These are phyloP conservation scores for Lophochroa leadbeateri DNA, from an alignment of 2,113 vertebrate species.

Conservation along the genomic window DNA sequence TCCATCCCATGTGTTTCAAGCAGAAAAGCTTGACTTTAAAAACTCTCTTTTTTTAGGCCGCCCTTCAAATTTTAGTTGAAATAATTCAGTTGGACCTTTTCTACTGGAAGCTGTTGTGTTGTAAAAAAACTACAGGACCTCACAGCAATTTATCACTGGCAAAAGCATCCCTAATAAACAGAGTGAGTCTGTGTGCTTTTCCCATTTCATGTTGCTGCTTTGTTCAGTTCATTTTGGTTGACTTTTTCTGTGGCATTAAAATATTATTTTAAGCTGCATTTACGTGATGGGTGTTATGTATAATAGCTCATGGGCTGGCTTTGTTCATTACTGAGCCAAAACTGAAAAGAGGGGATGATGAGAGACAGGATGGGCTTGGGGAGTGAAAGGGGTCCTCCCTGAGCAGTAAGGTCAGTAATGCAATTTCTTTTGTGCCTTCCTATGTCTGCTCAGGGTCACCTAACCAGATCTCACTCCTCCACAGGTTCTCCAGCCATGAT, in stretches of 20 bases:
- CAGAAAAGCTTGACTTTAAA: background rate
- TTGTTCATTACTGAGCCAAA: background rate
- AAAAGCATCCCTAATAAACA: background rate
- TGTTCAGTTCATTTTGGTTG: background rate
- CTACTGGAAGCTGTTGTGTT: background rate
- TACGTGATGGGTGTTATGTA: background rate
- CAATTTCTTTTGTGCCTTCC: background rate
- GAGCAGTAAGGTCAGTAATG: background rate
- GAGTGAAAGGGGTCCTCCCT: background rate
- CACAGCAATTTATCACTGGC: background rate
- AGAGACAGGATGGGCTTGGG: background rate
- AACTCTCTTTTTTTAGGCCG: background rate
- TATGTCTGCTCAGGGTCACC: background rate
- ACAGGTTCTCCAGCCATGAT: background rate
- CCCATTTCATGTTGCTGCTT: background rate
- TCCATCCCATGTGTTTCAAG: background rate
- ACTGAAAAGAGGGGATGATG: background rate
- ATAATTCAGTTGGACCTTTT: background rate
- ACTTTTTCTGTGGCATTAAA: background rate
- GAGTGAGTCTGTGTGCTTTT: background rate
- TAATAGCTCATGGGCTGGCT: background rate
- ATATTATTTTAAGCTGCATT: background rate
- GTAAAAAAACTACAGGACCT: background rate
- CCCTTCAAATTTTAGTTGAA: background rate
- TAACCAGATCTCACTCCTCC: background rate